Evolutionary conservation across 2,888 invertebrate genomes (phyloP), one percentile per base, ranked within the genome.

Genomic region (Drosophila borealis): DNA sequence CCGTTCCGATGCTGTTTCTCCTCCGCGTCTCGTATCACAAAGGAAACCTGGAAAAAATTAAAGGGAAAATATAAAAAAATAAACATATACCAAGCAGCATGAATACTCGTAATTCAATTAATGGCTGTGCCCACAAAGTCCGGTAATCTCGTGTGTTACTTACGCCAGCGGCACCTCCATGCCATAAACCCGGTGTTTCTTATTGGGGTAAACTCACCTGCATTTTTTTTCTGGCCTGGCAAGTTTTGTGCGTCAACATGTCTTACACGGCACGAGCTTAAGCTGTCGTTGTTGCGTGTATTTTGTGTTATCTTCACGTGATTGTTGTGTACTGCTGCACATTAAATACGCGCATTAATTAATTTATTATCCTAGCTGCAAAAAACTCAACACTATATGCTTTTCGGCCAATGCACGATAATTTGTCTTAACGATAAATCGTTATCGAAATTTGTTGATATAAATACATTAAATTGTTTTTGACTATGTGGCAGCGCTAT

Each of bases 1-100:
- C 99, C 99, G 82, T 98, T 98, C 91, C 98, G 95, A 93, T 99
- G 99, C 84, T 96, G 95, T 81, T 96, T 95, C 93, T 99, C 99
- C 89, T 97, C 96, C 91, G 98, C 98, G 93, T 98, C 98, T 84
- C 99, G 96, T 90, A 99, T 98, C 69, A 99, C 98, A 95, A 98
- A 99, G 74, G 99, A 99, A 74, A 99, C 97, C 97, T 99, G 36
- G 1, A 55, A 5, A 17, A 6, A 41, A 29, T 4, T 13, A 11
- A 19, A 29, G 50, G 5, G 14, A 10, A 25, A 21, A 4, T 17
- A 4, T 17, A 5, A 29, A 17, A 6, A 14, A 6, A 54, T 17
- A 39, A 39, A 44, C 13, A 17, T 9, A 2, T 13, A 29, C 8
- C 29, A 29, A 29, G 8, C n/a, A 21, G 25, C 10, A 39, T 37